Conservation (phyloP, 2,888 invertebrate genomes). For the Eupithecia subumbrata region DNA sequence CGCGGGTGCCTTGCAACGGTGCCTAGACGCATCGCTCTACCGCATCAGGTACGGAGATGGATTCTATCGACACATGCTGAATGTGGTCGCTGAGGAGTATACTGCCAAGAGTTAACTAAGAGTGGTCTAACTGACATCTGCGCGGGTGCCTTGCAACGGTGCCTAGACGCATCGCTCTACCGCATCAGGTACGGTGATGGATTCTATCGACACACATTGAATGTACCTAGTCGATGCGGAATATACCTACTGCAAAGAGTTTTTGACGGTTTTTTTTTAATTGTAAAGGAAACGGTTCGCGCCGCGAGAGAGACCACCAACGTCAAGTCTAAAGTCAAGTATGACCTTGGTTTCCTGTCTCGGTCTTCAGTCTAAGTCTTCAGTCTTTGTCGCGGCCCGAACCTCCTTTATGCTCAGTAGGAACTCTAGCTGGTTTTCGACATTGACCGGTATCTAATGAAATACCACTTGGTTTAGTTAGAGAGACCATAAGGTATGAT, state of each 20-base stretch:
- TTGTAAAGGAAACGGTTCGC: too few species aligned
- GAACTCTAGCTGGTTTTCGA: too few species aligned
- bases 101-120: conserved; percentile 12
- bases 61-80: conserved; percentile 60
- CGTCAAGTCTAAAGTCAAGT: too few species aligned
- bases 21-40: conserved; percentile 63
- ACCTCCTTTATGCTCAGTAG: too few species aligned
- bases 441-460: too few species aligned
- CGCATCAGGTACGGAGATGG: conserved; percentile 55
- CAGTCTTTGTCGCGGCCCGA: too few species aligned
- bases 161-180: conserved; percentile 61
- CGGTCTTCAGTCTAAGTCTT: too few species aligned
- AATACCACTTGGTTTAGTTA: too few species aligned
- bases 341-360: too few species aligned
- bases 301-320: background rate
- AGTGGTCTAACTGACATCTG: too few species aligned
- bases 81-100: conserved; percentile 47
- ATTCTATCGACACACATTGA: conserved; percentile 59
- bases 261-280: too few species aligned
- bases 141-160: conserved; percentile 57
- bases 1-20: conserved; percentile 59
- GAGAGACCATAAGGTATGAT: too few species aligned
- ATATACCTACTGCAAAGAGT: conserved; percentile 43
- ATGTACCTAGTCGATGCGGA: conserved; percentile 48
- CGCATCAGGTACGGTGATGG: conserved; percentile 55